phyloP scores from a whole-genome alignment of 2,888 invertebrate species.

The Diplazon laetatorius region DNA sequence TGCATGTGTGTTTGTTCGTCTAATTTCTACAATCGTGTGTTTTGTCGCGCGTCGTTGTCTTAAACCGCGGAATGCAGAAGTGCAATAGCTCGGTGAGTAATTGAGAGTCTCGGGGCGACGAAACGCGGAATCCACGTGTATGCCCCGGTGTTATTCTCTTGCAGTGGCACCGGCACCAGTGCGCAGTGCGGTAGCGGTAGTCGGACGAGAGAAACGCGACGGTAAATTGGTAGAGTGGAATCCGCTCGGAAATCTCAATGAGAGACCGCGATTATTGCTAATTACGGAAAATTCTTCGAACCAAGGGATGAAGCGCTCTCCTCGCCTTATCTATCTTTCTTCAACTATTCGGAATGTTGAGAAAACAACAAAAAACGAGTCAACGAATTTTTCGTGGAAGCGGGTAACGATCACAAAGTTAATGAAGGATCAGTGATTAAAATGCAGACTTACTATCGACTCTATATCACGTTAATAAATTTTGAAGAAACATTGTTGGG shows the following conservation, averaged over 20 bases:
- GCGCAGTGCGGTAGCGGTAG: conserved; percentile 24
- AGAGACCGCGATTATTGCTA: conserved; percentile 65
- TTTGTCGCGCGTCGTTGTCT: conserved; percentile 52
- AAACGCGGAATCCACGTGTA: conserved; percentile 72
- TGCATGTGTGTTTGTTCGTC: neutral
- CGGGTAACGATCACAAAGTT: conserved; percentile 27
- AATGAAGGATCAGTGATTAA: neutral
- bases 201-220: conserved; percentile 46
- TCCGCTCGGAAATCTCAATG: conserved; percentile 65
- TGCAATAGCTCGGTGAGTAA: conserved; percentile 75
- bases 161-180: conserved; percentile 18
- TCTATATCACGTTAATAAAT: neutral
- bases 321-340: conserved; percentile 26
- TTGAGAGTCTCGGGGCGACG: conserved; percentile 71
- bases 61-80: conserved; percentile 72
- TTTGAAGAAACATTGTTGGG: neutral
- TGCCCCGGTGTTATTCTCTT: conserved; percentile 53
- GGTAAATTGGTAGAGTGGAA: conserved; percentile 66
- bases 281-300: conserved; percentile 66
- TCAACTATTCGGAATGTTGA: neutral
- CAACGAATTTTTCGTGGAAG: conserved; percentile 38
- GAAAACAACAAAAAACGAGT: neutral
- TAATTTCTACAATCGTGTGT: neutral
- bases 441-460: conserved; percentile 5
- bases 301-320: conserved; percentile 43